phyloP scores from a whole-genome alignment of 2,797 vertebrate species.

The Phoxinus dragarum region DNA sequence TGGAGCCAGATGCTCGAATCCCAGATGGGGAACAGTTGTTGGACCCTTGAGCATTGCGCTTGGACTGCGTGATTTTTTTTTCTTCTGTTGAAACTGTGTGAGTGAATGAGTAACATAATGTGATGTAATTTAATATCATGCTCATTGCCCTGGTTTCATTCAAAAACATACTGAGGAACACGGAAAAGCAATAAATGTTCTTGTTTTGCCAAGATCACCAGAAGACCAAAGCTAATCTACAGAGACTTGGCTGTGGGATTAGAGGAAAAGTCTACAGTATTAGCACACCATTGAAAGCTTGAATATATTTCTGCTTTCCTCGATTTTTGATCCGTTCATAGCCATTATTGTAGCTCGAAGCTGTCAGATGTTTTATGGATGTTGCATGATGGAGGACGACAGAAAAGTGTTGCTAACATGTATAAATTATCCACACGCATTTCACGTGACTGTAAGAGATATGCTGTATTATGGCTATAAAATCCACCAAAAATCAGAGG shows the following conservation, averaged over 20 bases:
- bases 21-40: slow-evolving; percentile 29
- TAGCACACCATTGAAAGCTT: slow-evolving; percentile 21
- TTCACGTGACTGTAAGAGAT: neutral
- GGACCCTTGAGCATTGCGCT: slow-evolving; percentile 14
- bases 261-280: neutral
- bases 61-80: neutral
- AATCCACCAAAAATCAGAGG: neutral
- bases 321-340: slow-evolving; percentile 1
- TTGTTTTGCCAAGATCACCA: neutral
- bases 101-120: neutral
- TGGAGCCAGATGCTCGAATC: slow-evolving; percentile 40
- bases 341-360: neutral
- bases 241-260: neutral
- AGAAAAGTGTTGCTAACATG: neutral
- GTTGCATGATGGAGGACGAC: neutral
- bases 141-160: neutral
- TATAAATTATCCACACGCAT: slow-evolving; percentile 11
- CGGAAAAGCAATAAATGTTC: neutral
- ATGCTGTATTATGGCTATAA: neutral
- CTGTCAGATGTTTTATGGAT: slow-evolving; percentile 34
- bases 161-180: neutral
- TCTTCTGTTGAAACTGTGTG: neutral
- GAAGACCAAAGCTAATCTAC: slow-evolving; percentile 1
- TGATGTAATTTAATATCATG: neutral
- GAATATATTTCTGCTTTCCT: neutral